phyloP scores from a whole-genome alignment of 2,113 vertebrate genomes.

The Plecotus auritus region DNA sequence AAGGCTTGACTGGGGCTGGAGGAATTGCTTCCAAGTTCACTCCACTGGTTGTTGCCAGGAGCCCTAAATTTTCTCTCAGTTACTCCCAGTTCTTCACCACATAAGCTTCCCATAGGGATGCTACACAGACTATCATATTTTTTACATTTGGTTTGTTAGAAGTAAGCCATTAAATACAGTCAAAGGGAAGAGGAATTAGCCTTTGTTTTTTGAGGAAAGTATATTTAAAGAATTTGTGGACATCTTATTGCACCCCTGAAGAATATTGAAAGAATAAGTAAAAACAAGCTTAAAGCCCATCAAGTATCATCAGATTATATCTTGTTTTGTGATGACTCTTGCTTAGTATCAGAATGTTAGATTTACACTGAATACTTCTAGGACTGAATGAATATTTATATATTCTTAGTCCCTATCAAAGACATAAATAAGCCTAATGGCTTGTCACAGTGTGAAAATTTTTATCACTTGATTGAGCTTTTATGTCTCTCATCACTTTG shows the following conservation, averaged over 20 bases:
- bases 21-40: neutral
- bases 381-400: neutral
- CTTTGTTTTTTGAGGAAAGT: constrained; percentile 35
- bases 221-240: neutral
- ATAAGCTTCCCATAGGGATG: neutral
- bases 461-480: neutral
- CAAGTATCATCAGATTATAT: neutral
- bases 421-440: neutral
- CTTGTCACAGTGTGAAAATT: neutral
- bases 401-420: neutral
- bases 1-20: neutral
- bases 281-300: neutral
- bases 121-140: neutral
- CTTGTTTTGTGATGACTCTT: constrained; percentile 1
- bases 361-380: neutral
- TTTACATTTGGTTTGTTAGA: neutral
- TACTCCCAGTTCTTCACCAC: neutral
- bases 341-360: constrained; percentile 16
- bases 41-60: neutral
- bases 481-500: neutral
- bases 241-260: constrained; percentile 18
- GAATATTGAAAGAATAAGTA: constrained; percentile 15
- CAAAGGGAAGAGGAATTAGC: neutral
- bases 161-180: neutral
- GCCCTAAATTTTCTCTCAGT: neutral